These are phyloP conservation scores for Lampris incognitus DNA, from an alignment of 2,113 vertebrate species.

Conservation along the genomic window DNA sequence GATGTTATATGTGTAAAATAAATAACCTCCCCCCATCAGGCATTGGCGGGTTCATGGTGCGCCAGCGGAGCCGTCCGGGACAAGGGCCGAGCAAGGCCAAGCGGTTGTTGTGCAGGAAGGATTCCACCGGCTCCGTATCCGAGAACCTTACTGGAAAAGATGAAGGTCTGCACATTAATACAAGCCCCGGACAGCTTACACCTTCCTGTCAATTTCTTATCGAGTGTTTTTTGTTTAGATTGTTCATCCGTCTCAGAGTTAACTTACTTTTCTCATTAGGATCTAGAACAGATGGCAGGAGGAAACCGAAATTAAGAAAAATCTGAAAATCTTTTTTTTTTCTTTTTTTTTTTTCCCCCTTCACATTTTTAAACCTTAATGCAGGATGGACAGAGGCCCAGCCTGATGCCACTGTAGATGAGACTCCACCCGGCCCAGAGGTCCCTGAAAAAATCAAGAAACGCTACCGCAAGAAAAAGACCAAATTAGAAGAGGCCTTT, in stretches of 20 bases:
- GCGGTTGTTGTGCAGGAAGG: slow-evolving; percentile 90
- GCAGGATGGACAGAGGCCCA: slow-evolving; percentile 89
- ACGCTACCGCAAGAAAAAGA: slow-evolving; percentile 97
- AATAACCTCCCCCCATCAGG: slow-evolving; percentile 76
- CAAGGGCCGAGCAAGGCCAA: slow-evolving; percentile 94
- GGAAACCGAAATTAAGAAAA: neutral
- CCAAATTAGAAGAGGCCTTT: slow-evolving; percentile 96
- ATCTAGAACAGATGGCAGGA: no score
- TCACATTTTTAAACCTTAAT: neutral
- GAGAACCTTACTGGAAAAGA: slow-evolving; percentile 89
- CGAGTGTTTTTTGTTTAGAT: no score
- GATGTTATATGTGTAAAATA: slow-evolving; percentile 3
- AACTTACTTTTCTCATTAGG: no score
- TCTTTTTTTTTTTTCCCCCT: neutral
- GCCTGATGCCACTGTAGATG: slow-evolving; percentile 89
- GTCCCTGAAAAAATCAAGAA: slow-evolving; percentile 96
- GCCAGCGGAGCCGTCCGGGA: slow-evolving; percentile 93
- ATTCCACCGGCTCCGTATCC: slow-evolving; percentile 92
- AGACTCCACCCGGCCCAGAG: slow-evolving; percentile 85
- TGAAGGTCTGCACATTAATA: slow-evolving; percentile 82
- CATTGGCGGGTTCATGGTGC: slow-evolving; percentile 99
- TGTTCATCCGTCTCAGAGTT: no score
- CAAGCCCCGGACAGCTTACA: neutral
- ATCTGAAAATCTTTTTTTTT: neutral
- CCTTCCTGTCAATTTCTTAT: neutral